A percentile compares a stretch with the other conserved stretches of the same genome.
Conservation (phyloP, 2,888 invertebrate species). For the Cacoxenus indagator region DNA sequence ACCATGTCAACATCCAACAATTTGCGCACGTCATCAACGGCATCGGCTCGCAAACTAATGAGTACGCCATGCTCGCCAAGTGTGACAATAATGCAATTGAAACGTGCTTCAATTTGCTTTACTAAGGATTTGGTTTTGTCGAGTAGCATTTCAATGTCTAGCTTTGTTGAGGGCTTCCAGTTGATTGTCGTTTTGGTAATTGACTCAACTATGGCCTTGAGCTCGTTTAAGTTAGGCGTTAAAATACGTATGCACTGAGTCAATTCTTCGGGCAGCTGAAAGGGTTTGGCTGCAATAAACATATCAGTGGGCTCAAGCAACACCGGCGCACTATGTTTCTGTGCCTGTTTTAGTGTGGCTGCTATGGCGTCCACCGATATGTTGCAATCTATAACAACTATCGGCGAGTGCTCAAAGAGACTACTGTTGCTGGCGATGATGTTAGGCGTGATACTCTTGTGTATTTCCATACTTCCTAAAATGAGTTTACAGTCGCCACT, state of each 20-base stretch:
- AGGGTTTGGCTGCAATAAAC: conserved; percentile 81
- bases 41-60: conserved; percentile 63
- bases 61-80: conserved; percentile 76
- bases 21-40: conserved; percentile 30
- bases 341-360: conserved; percentile 76
- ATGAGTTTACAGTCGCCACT: conserved; percentile 84
- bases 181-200: conserved; percentile 59
- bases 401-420: conserved; percentile 76
- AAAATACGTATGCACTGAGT: conserved; percentile 72
- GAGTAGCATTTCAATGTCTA: conserved; percentile 34
- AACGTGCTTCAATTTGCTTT: conserved; percentile 69
- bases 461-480: conserved; percentile 88
- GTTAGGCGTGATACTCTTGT: conserved; percentile 78
- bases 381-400: conserved; percentile 91
- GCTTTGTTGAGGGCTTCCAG: conserved; percentile 30
- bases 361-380: conserved; percentile 78
- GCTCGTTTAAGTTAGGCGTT: conserved; percentile 86
- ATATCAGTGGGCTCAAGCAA: conserved; percentile 93
- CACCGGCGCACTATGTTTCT: conserved; percentile 79
- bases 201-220: conserved; percentile 77
- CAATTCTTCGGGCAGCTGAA: conserved; percentile 67
- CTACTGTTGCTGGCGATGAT: conserved; percentile 78
- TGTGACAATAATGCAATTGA: conserved; percentile 76
- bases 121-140: conserved; percentile 64
- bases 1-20: conserved; percentile 29